phyloP scores from a whole-genome alignment of 2,113 vertebrate species.

The Neolamprologus longior region DNA sequence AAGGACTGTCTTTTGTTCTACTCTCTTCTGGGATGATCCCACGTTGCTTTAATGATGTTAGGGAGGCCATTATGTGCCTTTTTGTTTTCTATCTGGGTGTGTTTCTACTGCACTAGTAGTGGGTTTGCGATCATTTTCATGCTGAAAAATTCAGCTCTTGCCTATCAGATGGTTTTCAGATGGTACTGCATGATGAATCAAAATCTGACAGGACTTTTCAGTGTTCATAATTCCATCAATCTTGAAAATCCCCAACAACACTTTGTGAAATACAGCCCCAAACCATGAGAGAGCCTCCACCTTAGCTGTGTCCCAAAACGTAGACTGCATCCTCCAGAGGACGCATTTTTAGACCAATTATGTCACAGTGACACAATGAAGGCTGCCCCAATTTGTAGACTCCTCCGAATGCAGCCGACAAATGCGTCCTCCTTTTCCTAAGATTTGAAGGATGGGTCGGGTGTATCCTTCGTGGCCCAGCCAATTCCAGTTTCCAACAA shows the following conservation, averaged over 20 bases:
- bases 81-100: background rate
- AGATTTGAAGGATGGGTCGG: background rate
- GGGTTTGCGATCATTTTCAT: too few species aligned
- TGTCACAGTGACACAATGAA: background rate
- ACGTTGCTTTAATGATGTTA: background rate
- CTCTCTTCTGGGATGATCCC: background rate
- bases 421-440: background rate
- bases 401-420: background rate
- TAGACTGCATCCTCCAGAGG: background rate
- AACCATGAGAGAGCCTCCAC: background rate
- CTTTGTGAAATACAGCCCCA: background rate
- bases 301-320: background rate
- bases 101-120: background rate
- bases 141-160: background rate
- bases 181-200: background rate
- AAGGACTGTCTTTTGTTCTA: background rate
- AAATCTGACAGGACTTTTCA: background rate
- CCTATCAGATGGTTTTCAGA: background rate
- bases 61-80: background rate
- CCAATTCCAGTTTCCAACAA: background rate
- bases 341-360: background rate
- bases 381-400: rapidly evolving
- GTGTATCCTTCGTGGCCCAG: background rate
- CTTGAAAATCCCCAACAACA: background rate
- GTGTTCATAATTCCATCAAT: background rate